These are phyloP conservation scores for Camponotus floridanus DNA, from an alignment of 1,140 invertebrate species.

Conservation along the genomic window DNA sequence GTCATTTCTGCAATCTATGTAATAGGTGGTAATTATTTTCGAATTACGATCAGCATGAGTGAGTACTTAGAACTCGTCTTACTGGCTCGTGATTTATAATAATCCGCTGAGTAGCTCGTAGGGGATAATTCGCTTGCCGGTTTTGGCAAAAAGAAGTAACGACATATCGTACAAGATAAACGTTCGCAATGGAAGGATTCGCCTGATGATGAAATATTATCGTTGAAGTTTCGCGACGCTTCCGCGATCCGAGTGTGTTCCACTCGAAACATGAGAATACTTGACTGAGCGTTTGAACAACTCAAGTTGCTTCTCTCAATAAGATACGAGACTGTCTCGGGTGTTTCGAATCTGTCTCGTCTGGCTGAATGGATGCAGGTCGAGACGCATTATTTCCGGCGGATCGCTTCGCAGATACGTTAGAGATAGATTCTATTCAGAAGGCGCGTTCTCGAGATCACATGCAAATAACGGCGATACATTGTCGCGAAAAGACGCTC, in stretches of 20 bases:
- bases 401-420: neutral
- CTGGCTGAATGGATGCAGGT: constrained; percentile 28
- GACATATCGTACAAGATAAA: constrained; percentile 1
- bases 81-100: constrained; percentile 42
- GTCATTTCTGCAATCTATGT: constrained; percentile 14
- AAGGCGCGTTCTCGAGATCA: neutral
- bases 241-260: constrained; percentile 1
- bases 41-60: neutral
- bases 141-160: constrained; percentile 39
- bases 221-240: constrained; percentile 5
- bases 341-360: constrained; percentile 1
- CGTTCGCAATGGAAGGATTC: neutral
- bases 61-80: constrained; percentile 36
- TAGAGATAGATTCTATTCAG: constrained; percentile 18
- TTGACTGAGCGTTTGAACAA: constrained; percentile 21
- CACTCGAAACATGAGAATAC: neutral
- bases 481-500: neutral
- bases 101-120: constrained; percentile 8
- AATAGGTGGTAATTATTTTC: constrained; percentile 48
- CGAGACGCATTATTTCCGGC: constrained; percentile 42
- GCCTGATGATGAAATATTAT: constrained; percentile 43
- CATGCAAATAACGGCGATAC: constrained; percentile 64
- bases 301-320: neutral
- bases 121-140: neutral
- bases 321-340: constrained; percentile 13